Percentiles rank a stretch among this genome's conserved stretches.
Conservation (phyloP, 1,140 invertebrate species). For the Callitettix versicolor region DNA sequence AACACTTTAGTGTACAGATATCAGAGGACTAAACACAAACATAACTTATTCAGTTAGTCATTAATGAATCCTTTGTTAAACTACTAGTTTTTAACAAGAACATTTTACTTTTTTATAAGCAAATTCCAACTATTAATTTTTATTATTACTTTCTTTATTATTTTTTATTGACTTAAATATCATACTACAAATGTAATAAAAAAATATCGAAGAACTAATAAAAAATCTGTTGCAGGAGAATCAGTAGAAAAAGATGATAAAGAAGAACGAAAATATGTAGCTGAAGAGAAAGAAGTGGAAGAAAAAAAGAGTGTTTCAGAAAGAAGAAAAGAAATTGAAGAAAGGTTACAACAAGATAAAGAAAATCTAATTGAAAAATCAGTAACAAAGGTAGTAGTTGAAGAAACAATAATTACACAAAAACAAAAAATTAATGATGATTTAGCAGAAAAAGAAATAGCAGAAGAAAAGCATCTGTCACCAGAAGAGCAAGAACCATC, state of each 20-base stretch:
- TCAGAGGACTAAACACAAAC: too few species aligned
- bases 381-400: conserved; percentile 26
- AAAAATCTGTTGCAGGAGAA: conserved; percentile 4
- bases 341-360: conserved; percentile 49
- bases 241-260: conserved; percentile 49
- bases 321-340: conserved; percentile 55
- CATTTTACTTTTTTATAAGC: too few species aligned
- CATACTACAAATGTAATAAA: too few species aligned
- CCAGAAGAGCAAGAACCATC: conserved; percentile 20
- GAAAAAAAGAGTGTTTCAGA: conserved; percentile 51
- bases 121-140: too few species aligned
- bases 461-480: conserved; percentile 22
- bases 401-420: conserved; percentile 32
- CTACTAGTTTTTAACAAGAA: too few species aligned
- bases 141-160: too few species aligned
- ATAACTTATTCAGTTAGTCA: too few species aligned
- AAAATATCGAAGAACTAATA: too few species aligned
- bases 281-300: conserved; percentile 31
- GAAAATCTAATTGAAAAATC: conserved; percentile 20
- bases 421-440: conserved; percentile 29
- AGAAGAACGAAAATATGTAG: conserved; percentile 40
- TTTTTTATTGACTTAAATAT: too few species aligned
- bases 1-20: too few species aligned
- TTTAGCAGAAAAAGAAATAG: conserved; percentile 43
- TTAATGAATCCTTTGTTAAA: too few species aligned